phyloP scores from a whole-genome alignment of 1,140 invertebrate species.

The Plodia interpunctella region DNA sequence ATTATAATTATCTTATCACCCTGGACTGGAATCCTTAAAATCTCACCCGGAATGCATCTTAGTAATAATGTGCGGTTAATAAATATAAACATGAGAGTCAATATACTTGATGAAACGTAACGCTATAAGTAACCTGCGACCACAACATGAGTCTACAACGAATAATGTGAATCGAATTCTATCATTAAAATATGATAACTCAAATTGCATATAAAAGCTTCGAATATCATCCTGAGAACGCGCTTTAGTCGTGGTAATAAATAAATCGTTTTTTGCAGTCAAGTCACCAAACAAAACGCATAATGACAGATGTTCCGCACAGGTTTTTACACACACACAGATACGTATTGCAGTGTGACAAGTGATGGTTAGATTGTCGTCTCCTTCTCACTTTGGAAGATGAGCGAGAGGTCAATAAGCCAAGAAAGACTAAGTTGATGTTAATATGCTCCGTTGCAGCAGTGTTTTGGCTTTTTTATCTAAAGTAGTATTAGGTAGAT shows the following conservation, averaged over 20 bases:
- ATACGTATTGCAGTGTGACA: not conserved
- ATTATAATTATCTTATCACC: too few relatives aligned
- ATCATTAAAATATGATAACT: conserved; percentile 1
- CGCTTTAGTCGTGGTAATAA: not conserved
- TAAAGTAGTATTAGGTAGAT: too few relatives aligned
- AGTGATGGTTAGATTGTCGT: conserved; percentile 1
- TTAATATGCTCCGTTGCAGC: not conserved
- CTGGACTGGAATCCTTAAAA: too few relatives aligned
- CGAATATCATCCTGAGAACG: not conserved
- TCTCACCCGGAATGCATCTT: too few relatives aligned
- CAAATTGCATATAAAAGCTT: conserved; percentile 2
- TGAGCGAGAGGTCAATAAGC: not conserved
- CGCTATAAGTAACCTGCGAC: not conserved
- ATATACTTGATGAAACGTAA: too few relatives aligned
- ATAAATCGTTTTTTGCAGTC: conserved; percentile 15
- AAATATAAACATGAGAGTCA: too few relatives aligned
- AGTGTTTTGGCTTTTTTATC: not conserved
- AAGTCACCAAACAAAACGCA: conserved; percentile 18
- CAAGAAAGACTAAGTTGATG: not conserved
- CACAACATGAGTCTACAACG: not conserved
- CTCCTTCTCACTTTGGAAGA: not conserved
- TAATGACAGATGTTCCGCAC: conserved; percentile 21
- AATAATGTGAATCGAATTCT: not conserved
- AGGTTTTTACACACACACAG: conserved; percentile 17
- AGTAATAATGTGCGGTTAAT: too few relatives aligned